Base-by-base conservation (phyloP, 2,113 vertebrate genomes). In the Xiphophorus hellerii region DNA sequence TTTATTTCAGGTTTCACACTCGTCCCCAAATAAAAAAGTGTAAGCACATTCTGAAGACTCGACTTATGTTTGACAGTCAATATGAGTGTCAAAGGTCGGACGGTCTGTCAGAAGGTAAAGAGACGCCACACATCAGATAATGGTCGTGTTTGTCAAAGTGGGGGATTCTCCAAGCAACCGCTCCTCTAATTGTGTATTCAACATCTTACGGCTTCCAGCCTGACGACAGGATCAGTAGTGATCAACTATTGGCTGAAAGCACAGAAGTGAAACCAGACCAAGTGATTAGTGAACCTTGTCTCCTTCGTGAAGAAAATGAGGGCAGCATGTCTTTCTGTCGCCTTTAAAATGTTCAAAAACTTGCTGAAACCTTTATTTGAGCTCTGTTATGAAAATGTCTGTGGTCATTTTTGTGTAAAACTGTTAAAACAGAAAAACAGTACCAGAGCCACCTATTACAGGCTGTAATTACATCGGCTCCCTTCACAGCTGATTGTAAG, bases 161-260 rank as follows among this genome's bases (percentile, higher is more conserved):
- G 25, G 51, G 22, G 51, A 58, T 58, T 58, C 17, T 58, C 17
- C 25, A 58, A n/a, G 25, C 4, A 22, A 58, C 20, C 7, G 6
- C 44, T 42, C 30, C 39, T 39, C 8, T 30, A 67, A 69, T 69
- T 20, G 28, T n/a, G 27, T 15, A 37, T 62, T 29, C 30, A 62
- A 15, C 14, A 17, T 25, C 33, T 71, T 70, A 77, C 63, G 28
- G 12, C 76, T 33, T 3, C 39, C 28, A 4, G 60, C 48, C 5
- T 66, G 69, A 78, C 29, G 58, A 0, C 33, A 35, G 54, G 28
- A 62, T 72, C 73, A 60, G 67, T 51, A 60, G 8, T 44, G 27
- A 81, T 81, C 12, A 69, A 70, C 84, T 73, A 78, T 73, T 75
- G 9, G 69, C 7, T 4, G 27, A 71, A 63, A 28, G 14, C 0